Base-by-base conservation (phyloP, 2,888 invertebrate genomes). In the Steinernema hermaphroditum region DNA sequence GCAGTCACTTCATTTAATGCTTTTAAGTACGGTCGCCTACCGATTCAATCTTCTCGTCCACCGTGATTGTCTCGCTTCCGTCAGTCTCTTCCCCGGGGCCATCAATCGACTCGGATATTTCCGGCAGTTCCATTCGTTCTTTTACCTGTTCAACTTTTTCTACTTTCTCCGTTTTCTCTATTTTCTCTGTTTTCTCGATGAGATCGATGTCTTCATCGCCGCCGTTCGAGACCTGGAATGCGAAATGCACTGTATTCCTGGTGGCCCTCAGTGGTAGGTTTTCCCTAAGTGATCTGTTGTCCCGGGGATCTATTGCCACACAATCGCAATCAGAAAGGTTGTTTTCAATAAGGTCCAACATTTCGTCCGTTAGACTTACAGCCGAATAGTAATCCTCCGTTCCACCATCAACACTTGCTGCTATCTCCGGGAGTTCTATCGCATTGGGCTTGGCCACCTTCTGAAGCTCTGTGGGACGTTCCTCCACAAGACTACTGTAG, bases 311-410 rank as follows among this genome's bases (percentile, higher is more conserved):
- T n/a, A n/a, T n/a, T n/a, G n/a, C n/a, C n/a, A n/a, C n/a, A n/a
- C 41, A 41, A n/a, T n/a, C 41, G 14, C 41, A 41, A 19, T 62
- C 46, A 27, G 71, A 62, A n/a, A 8, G 24, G 34, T 69, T 70
- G n/a, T 4, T 43, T 27, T 4, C 19, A 19, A 34, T 74, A 41
- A 12, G 27, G 12, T 37, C 70, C 32, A 41, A 68, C n/a, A 41
- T n/a, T 74, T 19, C 16, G 29, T 22, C 16, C 74, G 34, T 16
- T 16, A 8, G 4, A 37, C 76, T 54, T n/a, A 82, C 82, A 44
- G 81, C 79, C 29, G 82, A 78, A 68, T 83, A 83, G 69, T 83
- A 83, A 68, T 83, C 81, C 46, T 75, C 78, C 1, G 71, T 69
- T 41, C 75, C 76, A 12, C 72, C 34, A 32, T 62, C 76, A n/a